These are phyloP conservation scores for Anarhynchus alexandrinus DNA, from an alignment of 2,113 vertebrate species.

Conservation along the genomic window DNA sequence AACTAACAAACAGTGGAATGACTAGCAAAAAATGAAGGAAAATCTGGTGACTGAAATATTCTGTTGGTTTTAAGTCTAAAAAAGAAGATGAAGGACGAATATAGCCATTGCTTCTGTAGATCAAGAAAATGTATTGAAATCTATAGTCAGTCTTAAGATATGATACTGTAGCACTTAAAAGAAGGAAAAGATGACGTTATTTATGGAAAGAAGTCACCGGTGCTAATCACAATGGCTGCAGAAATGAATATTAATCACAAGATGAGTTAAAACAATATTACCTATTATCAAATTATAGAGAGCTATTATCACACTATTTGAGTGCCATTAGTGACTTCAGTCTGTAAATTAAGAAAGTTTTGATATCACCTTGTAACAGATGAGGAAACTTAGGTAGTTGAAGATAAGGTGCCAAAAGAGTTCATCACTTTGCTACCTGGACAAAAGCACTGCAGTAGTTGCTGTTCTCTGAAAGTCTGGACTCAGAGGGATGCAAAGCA, in stretches of 20 bases:
- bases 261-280: background rate
- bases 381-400: background rate
- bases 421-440: background rate
- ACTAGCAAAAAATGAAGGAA: background rate
- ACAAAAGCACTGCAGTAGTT: background rate
- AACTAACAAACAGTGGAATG: background rate
- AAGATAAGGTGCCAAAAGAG: background rate
- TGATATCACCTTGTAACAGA: background rate
- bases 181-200: background rate
- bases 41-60: background rate
- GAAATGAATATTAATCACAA: background rate
- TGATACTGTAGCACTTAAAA: background rate
- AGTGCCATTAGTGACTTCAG: background rate
- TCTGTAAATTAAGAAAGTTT: background rate
- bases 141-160: background rate
- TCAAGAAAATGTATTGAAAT: background rate
- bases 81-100: background rate
- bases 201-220: background rate
- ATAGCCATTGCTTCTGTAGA: background rate
- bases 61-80: background rate
- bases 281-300: background rate
- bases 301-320: background rate
- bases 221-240: background rate
- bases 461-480: background rate
- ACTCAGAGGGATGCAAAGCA: background rate